Base-by-base conservation (phyloP, 2,797 vertebrate species). In the Lagodon rhomboides region DNA sequence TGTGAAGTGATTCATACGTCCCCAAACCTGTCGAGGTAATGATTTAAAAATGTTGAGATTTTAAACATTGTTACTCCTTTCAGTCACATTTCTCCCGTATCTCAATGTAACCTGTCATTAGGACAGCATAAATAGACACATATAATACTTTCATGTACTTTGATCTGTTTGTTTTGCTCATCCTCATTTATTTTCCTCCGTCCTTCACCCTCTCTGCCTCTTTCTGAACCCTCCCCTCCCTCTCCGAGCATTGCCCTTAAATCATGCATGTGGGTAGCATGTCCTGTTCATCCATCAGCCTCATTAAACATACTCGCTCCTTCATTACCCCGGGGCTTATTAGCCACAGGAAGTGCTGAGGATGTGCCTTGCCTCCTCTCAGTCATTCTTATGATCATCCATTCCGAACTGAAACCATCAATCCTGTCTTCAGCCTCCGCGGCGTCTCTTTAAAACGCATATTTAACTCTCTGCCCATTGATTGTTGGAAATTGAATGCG, bases 371-470 rank as follows among this genome's bases (percentile, higher is more conserved):
- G 12, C 34, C 87, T 87, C 86, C 92, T 93, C 60, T 85, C 88
- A 82, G 80, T 96, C 94, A 92, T 94, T 94, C 94, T 94, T 94
- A 91, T 92, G 89, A 95, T 95, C 94, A 94, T 93, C 89, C 87
- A 67, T 86, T 68, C 88, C 85, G 72, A 83, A 65, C 74, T 61
- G 72, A 63, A 76, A 55, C 85, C 86, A 91, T 95, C 82, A 90
- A 94, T 96, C 94, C 89, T 72, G 69, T 72, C 87, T 65, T 73
- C 85, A 80, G 87, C 92, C 91, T 60, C 88, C n/a, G 65, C 79
- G 3, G 71, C 74, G 27, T 71, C 80, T 84, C 80, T 79, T 88
- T 88, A 85, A 87, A 86, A 85, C 84, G 70, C 85, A 89, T 82
- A 84, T 93, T 93, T 91, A 88, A 89, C 90, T 84, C 85, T 65